Conservation (phyloP, 2,797 vertebrate species). For the Yasuhikotakia modesta region DNA sequence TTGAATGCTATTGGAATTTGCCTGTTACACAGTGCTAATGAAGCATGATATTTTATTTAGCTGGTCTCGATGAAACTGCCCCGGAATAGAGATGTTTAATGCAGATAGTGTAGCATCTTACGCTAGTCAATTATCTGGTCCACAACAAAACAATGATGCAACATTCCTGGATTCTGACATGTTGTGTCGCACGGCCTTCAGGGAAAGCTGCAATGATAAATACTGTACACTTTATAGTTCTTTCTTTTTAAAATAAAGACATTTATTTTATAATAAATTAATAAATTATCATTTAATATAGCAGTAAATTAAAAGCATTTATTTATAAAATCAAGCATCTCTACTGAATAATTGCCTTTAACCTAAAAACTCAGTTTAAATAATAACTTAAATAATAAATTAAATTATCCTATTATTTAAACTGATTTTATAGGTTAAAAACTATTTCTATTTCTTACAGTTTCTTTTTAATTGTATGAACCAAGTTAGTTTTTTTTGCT, state of each 20-base stretch:
- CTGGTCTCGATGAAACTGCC: constrained; percentile 8
- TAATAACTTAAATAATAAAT: no score
- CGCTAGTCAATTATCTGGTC: constrained; percentile 22
- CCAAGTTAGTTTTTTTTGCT: no score
- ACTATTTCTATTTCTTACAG: no score
- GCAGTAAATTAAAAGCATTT: neutral
- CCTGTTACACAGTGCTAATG: constrained; percentile 32
- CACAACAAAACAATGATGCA: constrained; percentile 8
- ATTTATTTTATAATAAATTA: no score
- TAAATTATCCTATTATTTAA: neutral
- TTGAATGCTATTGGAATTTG: constrained; percentile 15
- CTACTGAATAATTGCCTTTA: no score
- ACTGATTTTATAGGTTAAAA: neutral
- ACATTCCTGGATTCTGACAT: neutral
- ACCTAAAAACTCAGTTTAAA: no score
- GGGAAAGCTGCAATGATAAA: neutral
- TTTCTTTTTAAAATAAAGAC: no score
- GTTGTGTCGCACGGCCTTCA: neutral
- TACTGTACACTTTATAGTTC: neutral
- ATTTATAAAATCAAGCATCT: neutral
- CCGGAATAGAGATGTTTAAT: constrained; percentile 29
- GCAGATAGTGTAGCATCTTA: neutral
- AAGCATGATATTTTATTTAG: constrained; percentile 41
- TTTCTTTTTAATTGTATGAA: no score
- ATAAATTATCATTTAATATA: no score